These are phyloP conservation scores for Phaetusa simplex DNA, from an alignment of 2,113 vertebrate species.

Conservation along the genomic window DNA sequence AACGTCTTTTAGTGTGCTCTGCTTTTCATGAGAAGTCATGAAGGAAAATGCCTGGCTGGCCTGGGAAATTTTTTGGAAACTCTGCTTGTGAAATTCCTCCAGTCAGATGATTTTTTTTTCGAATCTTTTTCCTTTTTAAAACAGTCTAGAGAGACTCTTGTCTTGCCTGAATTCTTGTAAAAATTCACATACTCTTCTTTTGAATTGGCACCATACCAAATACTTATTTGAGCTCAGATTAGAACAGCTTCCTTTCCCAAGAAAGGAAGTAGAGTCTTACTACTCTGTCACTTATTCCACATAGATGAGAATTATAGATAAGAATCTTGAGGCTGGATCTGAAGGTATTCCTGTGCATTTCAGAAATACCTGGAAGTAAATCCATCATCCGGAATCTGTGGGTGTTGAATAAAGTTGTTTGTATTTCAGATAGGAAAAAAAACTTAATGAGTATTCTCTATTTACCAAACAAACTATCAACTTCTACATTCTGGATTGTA, in stretches of 20 bases:
- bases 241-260: constrained; percentile 41
- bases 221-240: not conserved
- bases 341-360: not conserved
- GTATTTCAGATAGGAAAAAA: not conserved
- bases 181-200: constrained; percentile 24
- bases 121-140: not conserved
- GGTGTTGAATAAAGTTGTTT: constrained; percentile 21
- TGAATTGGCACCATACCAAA: not conserved
- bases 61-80: not conserved
- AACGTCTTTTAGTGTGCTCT: not conserved
- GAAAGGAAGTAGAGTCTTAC: constrained; percentile 9
- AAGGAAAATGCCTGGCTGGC: not conserved
- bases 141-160: not conserved
- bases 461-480: not conserved
- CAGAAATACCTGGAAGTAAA: constrained; percentile 32
- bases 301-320: constrained; percentile 5
- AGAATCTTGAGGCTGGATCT: not conserved
- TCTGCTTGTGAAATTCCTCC: not conserved
- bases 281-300: constrained; percentile 7
- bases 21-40: not conserved
- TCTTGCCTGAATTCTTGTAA: not conserved
- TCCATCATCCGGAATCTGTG: not conserved
- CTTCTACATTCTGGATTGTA: not conserved
- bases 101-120: not conserved
- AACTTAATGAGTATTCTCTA: not conserved